Conservation (phyloP, 1,140 invertebrate genomes). For the Heliothis subflexa region DNA sequence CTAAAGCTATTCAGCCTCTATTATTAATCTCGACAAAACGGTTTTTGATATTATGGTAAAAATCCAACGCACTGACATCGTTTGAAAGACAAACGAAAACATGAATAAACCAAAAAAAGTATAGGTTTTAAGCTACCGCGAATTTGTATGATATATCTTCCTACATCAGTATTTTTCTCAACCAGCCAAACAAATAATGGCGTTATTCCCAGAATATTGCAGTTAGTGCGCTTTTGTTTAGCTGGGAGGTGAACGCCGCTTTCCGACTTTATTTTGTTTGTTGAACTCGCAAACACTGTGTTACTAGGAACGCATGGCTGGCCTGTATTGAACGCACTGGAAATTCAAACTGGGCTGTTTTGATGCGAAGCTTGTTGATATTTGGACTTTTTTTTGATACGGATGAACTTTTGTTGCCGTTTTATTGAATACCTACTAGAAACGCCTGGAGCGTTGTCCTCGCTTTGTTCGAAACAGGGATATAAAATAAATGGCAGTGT, state of each 20-base stretch:
- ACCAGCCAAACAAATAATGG: neutral
- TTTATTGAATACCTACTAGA: neutral
- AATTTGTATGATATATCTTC: neutral
- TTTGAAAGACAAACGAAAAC: too few relatives aligned
- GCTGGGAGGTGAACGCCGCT: neutral
- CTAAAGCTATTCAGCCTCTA: too few relatives aligned
- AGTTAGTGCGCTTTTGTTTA: slow-evolving; percentile 5
- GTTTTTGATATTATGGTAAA: too few relatives aligned
- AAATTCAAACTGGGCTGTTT: slow-evolving; percentile 21
- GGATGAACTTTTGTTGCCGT: slow-evolving; percentile 1
- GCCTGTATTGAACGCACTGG: slow-evolving; percentile 6
- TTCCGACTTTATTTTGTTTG: slow-evolving; percentile 23
- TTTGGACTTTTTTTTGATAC: slow-evolving; percentile 1
- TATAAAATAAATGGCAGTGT: too few relatives aligned
- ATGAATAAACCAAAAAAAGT: too few relatives aligned
- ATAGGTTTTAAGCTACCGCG: neutral
- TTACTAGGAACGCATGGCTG: slow-evolving; percentile 13
- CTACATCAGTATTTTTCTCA: neutral
- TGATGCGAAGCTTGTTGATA: slow-evolving; percentile 1
- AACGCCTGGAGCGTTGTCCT: too few relatives aligned
- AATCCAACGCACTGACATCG: too few relatives aligned
- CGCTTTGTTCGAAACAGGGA: too few relatives aligned
- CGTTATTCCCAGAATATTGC: neutral
- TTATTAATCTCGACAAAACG: too few relatives aligned
- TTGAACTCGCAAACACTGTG: slow-evolving; percentile 17